Conservation (phyloP, 2,113 vertebrate genomes). For the Bubo blakistoni region DNA sequence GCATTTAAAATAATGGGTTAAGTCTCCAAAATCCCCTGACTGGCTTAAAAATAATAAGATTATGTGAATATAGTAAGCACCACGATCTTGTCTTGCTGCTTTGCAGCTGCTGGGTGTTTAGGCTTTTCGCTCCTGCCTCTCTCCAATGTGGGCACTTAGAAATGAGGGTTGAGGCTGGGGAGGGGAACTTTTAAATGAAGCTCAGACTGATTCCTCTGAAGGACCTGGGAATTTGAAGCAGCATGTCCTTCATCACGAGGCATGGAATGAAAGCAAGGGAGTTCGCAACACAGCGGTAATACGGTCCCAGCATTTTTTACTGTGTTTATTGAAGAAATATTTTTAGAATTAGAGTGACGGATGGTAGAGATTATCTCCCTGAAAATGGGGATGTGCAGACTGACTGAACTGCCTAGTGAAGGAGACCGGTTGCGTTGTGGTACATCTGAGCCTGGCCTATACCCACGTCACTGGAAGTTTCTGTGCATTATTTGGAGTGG, state of each 20-base stretch:
- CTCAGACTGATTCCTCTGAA: not conserved
- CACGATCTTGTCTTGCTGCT: not conserved
- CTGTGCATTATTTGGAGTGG: rapidly evolving
- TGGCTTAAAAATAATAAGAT: constrained; percentile 16
- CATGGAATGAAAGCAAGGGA: not conserved
- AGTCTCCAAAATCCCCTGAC: not conserved
- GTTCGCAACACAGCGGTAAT: not conserved
- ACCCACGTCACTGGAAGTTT: not conserved
- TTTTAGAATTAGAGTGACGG: not conserved
- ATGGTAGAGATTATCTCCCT: not conserved
- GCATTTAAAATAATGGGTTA: not conserved
- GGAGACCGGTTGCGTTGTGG: rapidly evolving
- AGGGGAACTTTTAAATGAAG: not conserved
- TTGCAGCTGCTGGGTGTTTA: not conserved
- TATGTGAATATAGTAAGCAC: not conserved
- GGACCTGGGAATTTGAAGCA: not conserved
- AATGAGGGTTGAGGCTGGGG: not conserved
- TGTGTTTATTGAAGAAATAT: not conserved
- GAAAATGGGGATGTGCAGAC: not conserved
- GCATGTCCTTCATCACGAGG: not conserved
- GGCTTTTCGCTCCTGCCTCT: not conserved
- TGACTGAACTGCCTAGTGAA: not conserved
- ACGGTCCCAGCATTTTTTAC: rapidly evolving
- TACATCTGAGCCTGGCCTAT: not conserved
- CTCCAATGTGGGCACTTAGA: rapidly evolving